Evolutionary conservation across 2,888 invertebrate species (phyloP), one percentile per base, ranked within the genome.

Genomic region (Diloba caeruleocephala): DNA sequence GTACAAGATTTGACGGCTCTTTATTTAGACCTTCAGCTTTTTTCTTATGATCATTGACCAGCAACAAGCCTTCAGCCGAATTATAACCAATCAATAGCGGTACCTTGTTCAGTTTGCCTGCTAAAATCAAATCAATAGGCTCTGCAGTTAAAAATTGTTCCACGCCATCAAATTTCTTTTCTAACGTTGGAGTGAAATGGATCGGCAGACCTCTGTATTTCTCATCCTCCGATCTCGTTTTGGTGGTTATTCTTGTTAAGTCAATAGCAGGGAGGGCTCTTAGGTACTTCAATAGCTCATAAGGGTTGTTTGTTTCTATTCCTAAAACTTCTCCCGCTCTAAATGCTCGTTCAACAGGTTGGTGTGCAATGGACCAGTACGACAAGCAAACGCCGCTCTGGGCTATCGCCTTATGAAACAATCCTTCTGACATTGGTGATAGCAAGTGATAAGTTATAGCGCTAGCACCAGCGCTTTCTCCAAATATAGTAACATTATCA

Each of bases 381-480:
- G 75, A 70, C n/a, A 85, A 62, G 32, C 81, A 79, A 0, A 82
- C 77, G 0, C 90, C 92, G 61, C 91, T 91, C 68, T 91, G 87
- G 6, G 81, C 78, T 56, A 92, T 90, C 0, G 82, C 89, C 71
- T 82, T 84, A 48, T 89, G 79, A 43, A 92, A 92, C 14, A 92
- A 63, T 7, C 88, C 89, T 71, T 71, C 66, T 0, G 92, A 89
- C 81, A 88, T 82, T 0, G 88, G 87, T 1, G 92, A 90, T 7
- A 91, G 51, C 78, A 92, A 74, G 28, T 92, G 88, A 42, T 81
- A 84, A 0, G 87, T 89, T 0, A 87, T 87, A 7, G 87, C 81
- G 0, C 77, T 77, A 0, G 81, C 84, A 3, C 94, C 94, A 3
- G 92, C 87, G 59, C 91, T 90, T 53, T 90, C 87, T 0, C 92